Conservation (phyloP, 1,140 invertebrate species). For the Apis dorsata region DNA sequence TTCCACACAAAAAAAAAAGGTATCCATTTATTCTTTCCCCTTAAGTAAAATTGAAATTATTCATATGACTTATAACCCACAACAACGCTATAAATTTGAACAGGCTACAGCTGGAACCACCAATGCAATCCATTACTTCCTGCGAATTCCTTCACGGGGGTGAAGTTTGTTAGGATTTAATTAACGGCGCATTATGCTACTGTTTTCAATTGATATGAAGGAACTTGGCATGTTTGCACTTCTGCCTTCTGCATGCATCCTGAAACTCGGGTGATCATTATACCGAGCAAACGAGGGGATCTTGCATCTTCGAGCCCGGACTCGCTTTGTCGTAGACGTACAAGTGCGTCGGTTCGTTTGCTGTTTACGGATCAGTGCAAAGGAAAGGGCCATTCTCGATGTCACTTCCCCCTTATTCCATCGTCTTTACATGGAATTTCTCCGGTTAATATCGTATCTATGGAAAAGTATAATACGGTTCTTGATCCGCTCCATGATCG, state of each 20-base stretch:
- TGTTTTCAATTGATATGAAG: conserved; percentile 56
- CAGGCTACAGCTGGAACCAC: too few relatives aligned
- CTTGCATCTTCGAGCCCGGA: neutral
- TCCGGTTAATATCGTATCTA: neutral
- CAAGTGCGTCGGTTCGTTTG: conserved; percentile 28
- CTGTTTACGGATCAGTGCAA: conserved; percentile 30
- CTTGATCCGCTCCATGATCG: neutral
- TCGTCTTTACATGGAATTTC: neutral
- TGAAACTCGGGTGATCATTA: conserved; percentile 11
- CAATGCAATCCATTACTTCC: neutral
- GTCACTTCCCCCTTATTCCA: neutral
- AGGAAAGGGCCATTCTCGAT: neutral
- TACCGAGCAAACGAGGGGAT: neutral
- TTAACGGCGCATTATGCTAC: conserved; percentile 56
- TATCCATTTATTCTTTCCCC: too few relatives aligned
- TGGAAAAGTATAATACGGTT: conserved; percentile 5
- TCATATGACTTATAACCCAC: neutral
- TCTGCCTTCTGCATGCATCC: neutral
- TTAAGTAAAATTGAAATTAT: too few relatives aligned
- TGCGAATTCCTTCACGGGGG: neutral
- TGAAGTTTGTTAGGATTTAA: conserved; percentile 36
- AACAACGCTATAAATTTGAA: neutral
- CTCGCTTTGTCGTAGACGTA: neutral
- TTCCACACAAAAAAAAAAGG: too few relatives aligned
- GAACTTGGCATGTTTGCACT: neutral